phyloP scores from a whole-genome alignment of 2,113 vertebrate genomes.

The Poeciliopsis retropinna region DNA sequence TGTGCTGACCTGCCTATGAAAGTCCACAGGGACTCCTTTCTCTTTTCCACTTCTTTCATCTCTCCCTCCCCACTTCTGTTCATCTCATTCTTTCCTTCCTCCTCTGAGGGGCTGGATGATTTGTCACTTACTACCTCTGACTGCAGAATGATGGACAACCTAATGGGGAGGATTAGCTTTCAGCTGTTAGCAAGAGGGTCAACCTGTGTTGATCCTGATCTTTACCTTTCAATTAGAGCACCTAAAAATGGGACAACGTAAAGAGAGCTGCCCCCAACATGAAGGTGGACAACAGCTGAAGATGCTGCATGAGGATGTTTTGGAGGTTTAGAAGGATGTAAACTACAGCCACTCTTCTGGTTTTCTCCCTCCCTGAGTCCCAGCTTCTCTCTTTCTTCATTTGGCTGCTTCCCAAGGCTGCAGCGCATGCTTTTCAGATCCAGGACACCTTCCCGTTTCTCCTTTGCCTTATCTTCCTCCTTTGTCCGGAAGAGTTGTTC shows the following conservation, averaged over 20 bases:
- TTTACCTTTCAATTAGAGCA: conserved; percentile 1
- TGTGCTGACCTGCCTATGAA: conserved; percentile 79
- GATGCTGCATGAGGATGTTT: conserved; percentile 48
- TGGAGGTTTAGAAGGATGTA: conserved; percentile 49
- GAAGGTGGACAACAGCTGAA: conserved; percentile 45
- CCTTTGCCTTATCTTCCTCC: conserved; percentile 32
- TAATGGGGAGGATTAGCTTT: conserved; percentile 41
- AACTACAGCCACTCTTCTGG: conserved; percentile 50
- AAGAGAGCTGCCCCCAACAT: conserved; percentile 10
- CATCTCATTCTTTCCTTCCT: conserved; percentile 59
- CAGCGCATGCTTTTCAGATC: conserved; percentile 55
- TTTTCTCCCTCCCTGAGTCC: conserved; percentile 61
- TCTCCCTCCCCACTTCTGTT: conserved; percentile 67
- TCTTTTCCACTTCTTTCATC: conserved; percentile 51
- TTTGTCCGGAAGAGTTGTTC: conserved; percentile 44
- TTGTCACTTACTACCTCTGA: conserved; percentile 51
- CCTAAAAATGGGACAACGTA: conserved; percentile 30
- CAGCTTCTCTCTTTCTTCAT: conserved; percentile 35
- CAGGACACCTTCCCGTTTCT: conserved; percentile 34
- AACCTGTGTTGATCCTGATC: conserved; percentile 23
- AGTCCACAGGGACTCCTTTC: conserved; percentile 69
- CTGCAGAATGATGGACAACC: conserved; percentile 50
- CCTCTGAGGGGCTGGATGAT: conserved; percentile 45
- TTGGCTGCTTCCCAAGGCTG: conserved; percentile 54
- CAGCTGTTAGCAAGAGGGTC: conserved; percentile 20